phyloP scores from a whole-genome alignment of 2,113 vertebrate species.

The Gavia stellata region DNA sequence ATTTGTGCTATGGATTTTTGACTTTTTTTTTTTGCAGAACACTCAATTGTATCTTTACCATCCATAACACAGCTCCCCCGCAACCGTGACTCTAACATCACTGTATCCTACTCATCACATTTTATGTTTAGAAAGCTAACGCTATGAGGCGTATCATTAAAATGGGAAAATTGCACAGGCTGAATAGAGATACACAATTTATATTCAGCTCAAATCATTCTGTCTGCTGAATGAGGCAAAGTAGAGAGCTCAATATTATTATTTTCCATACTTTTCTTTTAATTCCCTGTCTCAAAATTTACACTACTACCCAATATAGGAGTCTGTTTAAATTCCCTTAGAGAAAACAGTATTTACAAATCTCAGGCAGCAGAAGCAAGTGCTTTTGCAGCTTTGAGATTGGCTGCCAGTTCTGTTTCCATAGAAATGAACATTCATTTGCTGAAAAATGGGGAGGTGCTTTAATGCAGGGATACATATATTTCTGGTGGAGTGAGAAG shows the following conservation, averaged over 20 bases:
- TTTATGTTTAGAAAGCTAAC: neutral
- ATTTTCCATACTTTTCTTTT: neutral
- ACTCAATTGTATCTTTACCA: neutral
- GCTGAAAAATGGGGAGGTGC: neutral
- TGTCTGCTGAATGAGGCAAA: neutral
- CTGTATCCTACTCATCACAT: neutral
- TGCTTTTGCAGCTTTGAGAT: neutral
- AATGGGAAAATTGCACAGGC: fast-evolving
- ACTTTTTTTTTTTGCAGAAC: neutral
- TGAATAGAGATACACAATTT: neutral
- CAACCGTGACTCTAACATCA: no score
- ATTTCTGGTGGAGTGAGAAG: neutral
- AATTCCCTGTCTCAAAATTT: neutral
- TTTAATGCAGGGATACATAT: neutral
- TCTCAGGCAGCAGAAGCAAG: neutral
- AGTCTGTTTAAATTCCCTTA: neutral
- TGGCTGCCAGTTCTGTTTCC: constrained; percentile 54
- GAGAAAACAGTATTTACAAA: constrained; percentile 35
- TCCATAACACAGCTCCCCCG: neutral
- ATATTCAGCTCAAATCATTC: neutral
- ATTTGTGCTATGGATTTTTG: neutral
- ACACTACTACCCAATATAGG: fast-evolving
- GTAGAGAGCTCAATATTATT: neutral
- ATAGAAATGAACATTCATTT: constrained; percentile 52
- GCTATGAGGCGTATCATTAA: neutral